These are phyloP conservation scores for Saxidomus purpurata DNA, from an alignment of 1,140 invertebrate genomes.

Conservation along the genomic window DNA sequence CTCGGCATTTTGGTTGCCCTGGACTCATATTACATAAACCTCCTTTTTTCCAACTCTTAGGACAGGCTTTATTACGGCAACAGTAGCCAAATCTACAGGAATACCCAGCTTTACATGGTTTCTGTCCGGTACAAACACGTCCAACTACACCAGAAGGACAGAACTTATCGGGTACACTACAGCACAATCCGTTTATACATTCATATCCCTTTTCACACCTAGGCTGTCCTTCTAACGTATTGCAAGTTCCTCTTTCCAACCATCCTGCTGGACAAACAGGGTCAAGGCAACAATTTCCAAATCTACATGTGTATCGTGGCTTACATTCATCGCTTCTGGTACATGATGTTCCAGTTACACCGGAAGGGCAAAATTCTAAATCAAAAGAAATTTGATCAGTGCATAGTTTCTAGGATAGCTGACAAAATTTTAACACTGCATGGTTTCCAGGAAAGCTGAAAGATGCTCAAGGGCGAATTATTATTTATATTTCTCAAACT, in stretches of 20 bases:
- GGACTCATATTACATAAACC: background rate
- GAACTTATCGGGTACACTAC: background rate
- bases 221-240: background rate
- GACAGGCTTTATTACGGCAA: background rate
- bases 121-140: background rate
- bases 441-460: too few species aligned
- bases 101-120: slow-evolving; percentile 1
- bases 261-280: background rate
- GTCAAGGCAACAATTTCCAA: background rate
- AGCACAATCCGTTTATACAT: background rate
- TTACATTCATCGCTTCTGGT: background rate
- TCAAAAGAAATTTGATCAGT: too few species aligned
- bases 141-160: background rate
- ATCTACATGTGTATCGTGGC: background rate
- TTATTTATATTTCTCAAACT: too few species aligned
- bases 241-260: background rate
- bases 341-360: background rate
- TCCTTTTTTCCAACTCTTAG: background rate
- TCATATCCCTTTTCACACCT: background rate
- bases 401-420: too few species aligned
- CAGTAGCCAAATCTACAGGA: background rate
- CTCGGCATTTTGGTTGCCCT: background rate
- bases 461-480: too few species aligned
- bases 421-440: too few species aligned
- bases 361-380: background rate